Base-by-base conservation (phyloP, 2,113 vertebrate species). In the Heterotilapia buettikoferi region DNA sequence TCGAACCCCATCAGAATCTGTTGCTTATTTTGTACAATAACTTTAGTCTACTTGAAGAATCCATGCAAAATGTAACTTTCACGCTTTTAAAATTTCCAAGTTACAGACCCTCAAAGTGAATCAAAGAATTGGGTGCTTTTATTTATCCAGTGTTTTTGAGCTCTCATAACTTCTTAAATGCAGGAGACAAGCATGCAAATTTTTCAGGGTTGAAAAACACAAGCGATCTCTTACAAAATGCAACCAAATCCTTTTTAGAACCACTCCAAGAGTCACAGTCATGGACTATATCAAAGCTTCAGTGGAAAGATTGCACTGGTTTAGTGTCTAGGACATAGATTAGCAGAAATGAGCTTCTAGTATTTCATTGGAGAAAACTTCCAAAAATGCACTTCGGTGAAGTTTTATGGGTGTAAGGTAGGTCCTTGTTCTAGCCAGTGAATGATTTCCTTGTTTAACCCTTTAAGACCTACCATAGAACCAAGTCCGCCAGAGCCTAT, bases 251-350 rank as follows among this genome's bases (percentile, higher is more conserved):
- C 12, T 43, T 71, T 71, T 71, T 24, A 71, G 6, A 71, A 40
- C 66, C 12, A 14, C 36, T 8, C 36, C 4, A 71, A 43, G n/a
- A 40, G 36, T 71, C 7, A 71, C 12, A 43, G 19, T 71, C 66
- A 71, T 16, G 36, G n/a, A 16, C 36, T 71, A 71, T 9, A 71
- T 43, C n/a, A 71, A 43, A 43, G 66, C 5, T 43, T 71, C 66
- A 24, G n/a, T 71, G 36, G 36, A 21, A 43, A 4, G 11, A 0
- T 14, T 71, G 18, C n/a, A 71, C n/a, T 5, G 9, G 61, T 66
- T 66, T 66, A 66, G 0, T 43, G n/a, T 43, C 7, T 43, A 43
- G 12, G 0, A 43, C 3, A 14, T 21, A 43, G 0, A 71, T n/a
- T 24, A 71, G n/a, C 0, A 71, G 66, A 24, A 71, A 71, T 43